Evolutionary conservation across 2,113 vertebrate species (phyloP).

Genomic region (Anser cygnoides): DNA sequence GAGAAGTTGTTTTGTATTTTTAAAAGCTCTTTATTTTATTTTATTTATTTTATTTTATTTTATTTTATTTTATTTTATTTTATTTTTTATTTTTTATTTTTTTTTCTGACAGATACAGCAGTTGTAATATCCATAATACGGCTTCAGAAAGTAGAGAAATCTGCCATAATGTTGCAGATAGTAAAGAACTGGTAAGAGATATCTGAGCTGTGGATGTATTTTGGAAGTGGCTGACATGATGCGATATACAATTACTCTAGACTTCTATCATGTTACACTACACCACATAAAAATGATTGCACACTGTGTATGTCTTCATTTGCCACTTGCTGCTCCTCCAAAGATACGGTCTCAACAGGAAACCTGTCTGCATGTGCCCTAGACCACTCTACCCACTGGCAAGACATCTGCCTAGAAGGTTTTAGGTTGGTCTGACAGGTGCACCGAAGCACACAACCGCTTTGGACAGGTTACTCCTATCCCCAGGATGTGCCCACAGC

Average conservation of each 20-base stretch:
- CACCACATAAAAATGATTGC: background rate
- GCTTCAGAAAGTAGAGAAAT: background rate
- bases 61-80: background rate
- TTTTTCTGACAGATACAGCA: background rate
- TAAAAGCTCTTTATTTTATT: background rate
- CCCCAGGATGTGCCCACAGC: background rate
- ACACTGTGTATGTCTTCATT: background rate
- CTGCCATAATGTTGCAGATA: background rate
- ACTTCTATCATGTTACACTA: no score
- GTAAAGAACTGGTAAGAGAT: background rate
- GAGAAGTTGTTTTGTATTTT: background rate
- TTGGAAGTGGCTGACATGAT: background rate
- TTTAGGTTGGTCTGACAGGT: background rate
- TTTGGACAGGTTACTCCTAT: rapidly evolving
- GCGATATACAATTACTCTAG: background rate
- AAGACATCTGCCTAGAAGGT: rapidly evolving
- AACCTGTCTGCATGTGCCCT: no score
- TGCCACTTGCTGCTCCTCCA: background rate
- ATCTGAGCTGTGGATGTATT: background rate
- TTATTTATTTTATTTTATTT: background rate
- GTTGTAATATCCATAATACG: background rate
- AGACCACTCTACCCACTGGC: no score
- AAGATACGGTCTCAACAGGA: background rate
- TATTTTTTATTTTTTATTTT: background rate
- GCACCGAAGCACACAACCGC: rapidly evolving